Base-by-base conservation (phyloP, 2,888 invertebrate genomes). In the Tenthredo amoena region DNA sequence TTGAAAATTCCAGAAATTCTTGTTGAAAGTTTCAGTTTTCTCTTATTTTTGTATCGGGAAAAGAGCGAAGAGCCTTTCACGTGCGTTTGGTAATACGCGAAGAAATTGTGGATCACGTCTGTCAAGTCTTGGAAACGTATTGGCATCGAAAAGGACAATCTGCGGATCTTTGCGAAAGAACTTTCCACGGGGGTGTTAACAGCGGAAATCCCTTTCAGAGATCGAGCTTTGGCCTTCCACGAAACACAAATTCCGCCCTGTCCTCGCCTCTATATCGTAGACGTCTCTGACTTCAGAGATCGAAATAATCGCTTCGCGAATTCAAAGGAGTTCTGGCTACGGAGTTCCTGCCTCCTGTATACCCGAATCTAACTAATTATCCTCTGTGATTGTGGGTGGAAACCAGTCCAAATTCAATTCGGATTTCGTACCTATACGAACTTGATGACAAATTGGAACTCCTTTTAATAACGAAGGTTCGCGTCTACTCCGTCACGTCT, bases 71-170 rank as follows among this genome's bases (percentile, higher is more conserved):
- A 40, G n/a, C 12, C 10, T 74, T 12, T 74, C 9, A 18, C 10
- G n/a, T 7, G 15, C 43, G 40, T 43, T 43, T n/a, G 40, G 21
- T 43, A n/a, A 43, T 43, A 26, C 2, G 26, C 21, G 47, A 31
- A 37, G 77, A 15, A 77, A 77, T 77, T 77, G 50, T 37, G 81
- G 81, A 81, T 81, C 58, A 31, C 37, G 81, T 37, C 81, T 81
- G 81, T 81, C 81, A 58, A 43, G 68, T 18, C 18, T 6, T 68
- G 15, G 68, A 34, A 34, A 68, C 6, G 18, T 68, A 68, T 68
- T 68, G 68, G 68, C 68, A 34, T 34, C 26, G 31, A 15, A 18
- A 68, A 15, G 68, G 58, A 81, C 40, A 81, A 62, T 58, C 81
- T 34, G 9, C 18, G 12, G 26, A 40, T 31, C 18, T 18, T 55